Evolutionary conservation across 2,888 invertebrate species (phyloP), one percentile per base, ranked within the genome.

Genomic region (Syrista parreyssii): DNA sequence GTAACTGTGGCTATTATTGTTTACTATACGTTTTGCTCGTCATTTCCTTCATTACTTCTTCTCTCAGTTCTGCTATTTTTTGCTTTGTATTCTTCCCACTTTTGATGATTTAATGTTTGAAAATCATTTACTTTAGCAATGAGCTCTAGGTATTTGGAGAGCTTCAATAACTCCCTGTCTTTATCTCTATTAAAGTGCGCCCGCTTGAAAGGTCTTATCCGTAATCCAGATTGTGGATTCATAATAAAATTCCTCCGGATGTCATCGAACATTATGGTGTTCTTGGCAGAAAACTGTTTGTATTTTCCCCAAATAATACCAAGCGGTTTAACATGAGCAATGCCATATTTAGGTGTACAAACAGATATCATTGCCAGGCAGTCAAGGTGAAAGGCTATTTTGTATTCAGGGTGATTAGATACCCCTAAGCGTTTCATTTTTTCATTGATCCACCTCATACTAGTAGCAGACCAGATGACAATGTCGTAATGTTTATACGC

Each of bases 241-340:
- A 99, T 98, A 68, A 98, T 94, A 88, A 99, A 99, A 92, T 99
- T 99, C 84, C 98, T 93, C 77, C 98, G 93, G 68, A 98, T 96
- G 88, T 99, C 99, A 89, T 99, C 99, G 87, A 99, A 97, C 98
- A 99, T 99, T 82, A 99, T 98, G 0, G 98, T 99, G 91, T 99
- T 99, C 89, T 96, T 96, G 0, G 96, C 93, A 74, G 94, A 96
- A 92, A 97, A 99, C 89, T 98, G 97, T 1, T 95, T 94, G 89
- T 95, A 98, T 89, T 98, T 97, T 23, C 98, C 98, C 99, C 99
- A 99, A 82, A 99, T 98, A 0, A 99, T 97, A 11, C 98, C 98
- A 78, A 99, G 92, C 0, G 99, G 98, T 92, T 99, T 99, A 0
- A 98, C 98, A 92, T 98, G 97, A 81, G 98, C 95, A 11, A 98